Base-by-base conservation (phyloP, 1,140 invertebrate species). In the Streblospio benedicti region DNA sequence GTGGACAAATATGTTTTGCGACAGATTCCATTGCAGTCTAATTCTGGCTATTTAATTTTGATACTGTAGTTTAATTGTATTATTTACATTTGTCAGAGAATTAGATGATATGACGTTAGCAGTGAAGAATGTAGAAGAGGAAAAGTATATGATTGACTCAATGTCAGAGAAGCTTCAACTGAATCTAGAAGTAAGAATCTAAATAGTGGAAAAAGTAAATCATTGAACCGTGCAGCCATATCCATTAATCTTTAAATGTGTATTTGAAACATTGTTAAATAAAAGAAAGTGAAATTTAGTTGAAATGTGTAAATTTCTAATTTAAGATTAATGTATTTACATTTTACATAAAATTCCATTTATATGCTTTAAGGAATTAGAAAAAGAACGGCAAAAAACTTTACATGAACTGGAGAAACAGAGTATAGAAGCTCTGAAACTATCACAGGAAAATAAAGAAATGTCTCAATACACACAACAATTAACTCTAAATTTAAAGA, bases 311-410 rank as follows among this genome's bases (percentile, higher is more conserved):
- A 50, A 23, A 50, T 25, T 50, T 12, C 23, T 25, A 14, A 14
- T 12, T 50, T 12, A 23, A 12, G 23, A 33, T 16, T 28, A 1
- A 23, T 30, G 27, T 53, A n/a, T 25, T 18, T 25, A 1, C n/a
- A 52, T n/a, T 23, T 38, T 35, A 2, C n/a, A n/a, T 47, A 16
- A 6, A 53, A 6, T 2, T 20, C 2, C 9, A 38, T 9, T 18
- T 14, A 12, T 32, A 33, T n/a, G 25, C 20, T 51, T 58, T 18
- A n/a, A 60, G 59, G 51, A 14, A 43, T 28, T 60, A 27, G 59
- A 54, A 32, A n/a, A 41, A 9, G 59, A 60, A 41, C 55, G 57
- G 43, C n/a, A 33, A 32, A 41, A 16, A 16, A 56, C 38, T 16
- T 27, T 60, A 27, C 28, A 23, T 3, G 33, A 60, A 27, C 27